Percentiles rank a stretch among this genome's conserved stretches.
Evolutionary conservation across 2,888 invertebrate species (phyloP).

Genomic region (Drosophila atripex): DNA sequence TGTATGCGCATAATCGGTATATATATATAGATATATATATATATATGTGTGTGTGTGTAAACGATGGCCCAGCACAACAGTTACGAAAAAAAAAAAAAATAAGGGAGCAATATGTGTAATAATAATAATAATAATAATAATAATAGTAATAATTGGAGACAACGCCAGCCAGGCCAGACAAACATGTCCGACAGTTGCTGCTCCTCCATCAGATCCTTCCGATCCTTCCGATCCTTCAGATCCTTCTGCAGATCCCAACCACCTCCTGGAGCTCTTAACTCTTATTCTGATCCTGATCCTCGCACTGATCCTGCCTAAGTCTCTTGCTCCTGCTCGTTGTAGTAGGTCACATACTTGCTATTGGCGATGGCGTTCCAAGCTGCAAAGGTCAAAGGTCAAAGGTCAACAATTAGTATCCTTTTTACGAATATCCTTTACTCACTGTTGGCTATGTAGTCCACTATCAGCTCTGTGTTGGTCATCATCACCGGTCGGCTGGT

Average conservation of each 20-base stretch:
- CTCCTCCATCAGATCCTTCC: neutral
- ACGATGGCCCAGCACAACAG: constrained; percentile 19
- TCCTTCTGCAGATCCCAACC: no score
- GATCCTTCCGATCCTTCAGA: no score
- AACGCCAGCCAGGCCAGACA: no score
- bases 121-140: constrained; percentile 10
- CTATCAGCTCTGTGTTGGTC: constrained; percentile 83
- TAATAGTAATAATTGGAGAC: no score
- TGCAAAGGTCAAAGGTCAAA: constrained; percentile 68
- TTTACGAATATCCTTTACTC: constrained; percentile 78
- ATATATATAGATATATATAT: constrained; percentile 5
- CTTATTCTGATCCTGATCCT: neutral
- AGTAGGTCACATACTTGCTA: constrained; percentile 86
- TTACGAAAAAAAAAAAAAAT: neutral
- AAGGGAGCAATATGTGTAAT: neutral
- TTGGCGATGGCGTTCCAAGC: constrained; percentile 90
- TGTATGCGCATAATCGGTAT: constrained; percentile 41
- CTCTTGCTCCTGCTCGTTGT: constrained; percentile 84
- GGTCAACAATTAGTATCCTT: neutral
- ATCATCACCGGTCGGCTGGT: constrained; percentile 5
- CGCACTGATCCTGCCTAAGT: constrained; percentile 15
- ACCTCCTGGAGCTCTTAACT: neutral
- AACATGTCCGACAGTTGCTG: neutral
- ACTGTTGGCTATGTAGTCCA: constrained; percentile 87
- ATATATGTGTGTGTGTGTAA: constrained; percentile 11